phyloP scores from a whole-genome alignment of 1,140 invertebrate species.

The Aphaenogaster floridana region DNA sequence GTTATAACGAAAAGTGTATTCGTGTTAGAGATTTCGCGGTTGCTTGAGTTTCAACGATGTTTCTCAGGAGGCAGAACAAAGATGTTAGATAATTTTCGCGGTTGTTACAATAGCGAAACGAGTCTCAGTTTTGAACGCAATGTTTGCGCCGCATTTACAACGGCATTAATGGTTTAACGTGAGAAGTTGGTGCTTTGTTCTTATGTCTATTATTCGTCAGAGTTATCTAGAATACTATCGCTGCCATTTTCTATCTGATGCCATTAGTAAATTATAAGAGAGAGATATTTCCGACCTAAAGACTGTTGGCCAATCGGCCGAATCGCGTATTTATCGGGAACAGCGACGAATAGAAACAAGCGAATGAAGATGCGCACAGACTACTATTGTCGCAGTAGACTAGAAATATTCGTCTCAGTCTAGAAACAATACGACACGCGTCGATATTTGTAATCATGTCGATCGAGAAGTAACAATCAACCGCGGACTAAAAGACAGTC shows the following conservation, averaged over 20 bases:
- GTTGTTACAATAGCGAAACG: slow-evolving; percentile 56
- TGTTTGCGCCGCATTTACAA: slow-evolving; percentile 49
- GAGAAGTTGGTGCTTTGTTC: slow-evolving; percentile 72
- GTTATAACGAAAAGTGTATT: slow-evolving; percentile 52
- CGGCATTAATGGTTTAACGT: slow-evolving; percentile 61
- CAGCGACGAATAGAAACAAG: slow-evolving; percentile 15
- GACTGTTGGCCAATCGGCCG: slow-evolving; percentile 43
- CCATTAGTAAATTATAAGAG: slow-evolving; percentile 34
- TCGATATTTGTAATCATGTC: slow-evolving; percentile 23
- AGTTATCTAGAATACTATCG: slow-evolving; percentile 30
- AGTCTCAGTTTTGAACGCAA: slow-evolving; percentile 20
- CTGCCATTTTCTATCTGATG: slow-evolving; percentile 41
- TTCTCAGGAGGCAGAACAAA: slow-evolving; percentile 18
- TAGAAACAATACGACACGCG: slow-evolving; percentile 19
- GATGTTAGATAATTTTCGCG: slow-evolving; percentile 52
- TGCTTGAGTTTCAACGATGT: slow-evolving; percentile 15
- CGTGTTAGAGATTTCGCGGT: slow-evolving; percentile 46
- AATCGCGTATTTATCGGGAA: slow-evolving; percentile 34
- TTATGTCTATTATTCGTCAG: slow-evolving; percentile 59
- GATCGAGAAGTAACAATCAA: slow-evolving; percentile 20
- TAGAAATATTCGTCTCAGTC: slow-evolving; percentile 34
- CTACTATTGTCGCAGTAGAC: slow-evolving; percentile 5
- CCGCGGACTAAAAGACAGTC: slow-evolving; percentile 22
- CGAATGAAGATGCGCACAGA: not conserved
- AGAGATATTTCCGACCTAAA: slow-evolving; percentile 34